A percentile compares a stretch with the other conserved stretches of the same genome.
These are phyloP conservation scores for Echiichthys vipera DNA, from an alignment of 2,797 vertebrate genomes.

Conservation along the genomic window DNA sequence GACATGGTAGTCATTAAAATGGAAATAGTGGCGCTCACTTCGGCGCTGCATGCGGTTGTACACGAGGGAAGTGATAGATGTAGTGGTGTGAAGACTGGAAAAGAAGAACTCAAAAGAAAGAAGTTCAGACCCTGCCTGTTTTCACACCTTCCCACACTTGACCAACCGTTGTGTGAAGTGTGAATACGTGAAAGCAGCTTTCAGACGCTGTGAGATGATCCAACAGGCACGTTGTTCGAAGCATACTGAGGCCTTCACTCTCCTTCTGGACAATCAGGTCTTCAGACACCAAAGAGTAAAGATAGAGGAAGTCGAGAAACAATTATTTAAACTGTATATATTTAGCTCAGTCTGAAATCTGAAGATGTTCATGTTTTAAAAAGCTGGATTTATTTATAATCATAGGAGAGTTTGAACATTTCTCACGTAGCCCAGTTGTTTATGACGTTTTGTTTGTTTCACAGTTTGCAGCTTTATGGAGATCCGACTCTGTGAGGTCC, in stretches of 20 bases:
- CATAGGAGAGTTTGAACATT: constrained; percentile 21
- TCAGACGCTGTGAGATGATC: background rate
- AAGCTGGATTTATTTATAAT: background rate
- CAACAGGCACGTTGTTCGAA: constrained; percentile 29
- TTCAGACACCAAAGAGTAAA: constrained; percentile 72
- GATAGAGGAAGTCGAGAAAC: constrained; percentile 12
- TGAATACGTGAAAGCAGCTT: background rate
- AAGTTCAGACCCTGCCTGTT: background rate
- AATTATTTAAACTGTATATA: constrained; percentile 16
- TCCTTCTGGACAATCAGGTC: constrained; percentile 62
- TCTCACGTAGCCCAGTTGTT: constrained; percentile 26
- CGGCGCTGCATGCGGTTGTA: no score
- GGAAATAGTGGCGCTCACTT: background rate
- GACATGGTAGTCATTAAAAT: background rate
- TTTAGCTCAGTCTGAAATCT: constrained; percentile 43
- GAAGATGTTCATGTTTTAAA: constrained; percentile 23
- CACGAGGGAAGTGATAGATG: no score
- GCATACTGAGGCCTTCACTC: constrained; percentile 45
- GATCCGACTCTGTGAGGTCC: constrained; percentile 24
- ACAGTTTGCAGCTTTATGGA: constrained; percentile 44
- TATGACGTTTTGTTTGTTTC: constrained; percentile 15
- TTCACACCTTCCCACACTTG: background rate
- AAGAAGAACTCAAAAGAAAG: background rate
- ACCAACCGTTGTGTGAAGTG: background rate
- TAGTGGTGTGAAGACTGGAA: background rate